Base-by-base conservation (phyloP, 2,113 vertebrate genomes). In the Brachypteracias leptosomus region DNA sequence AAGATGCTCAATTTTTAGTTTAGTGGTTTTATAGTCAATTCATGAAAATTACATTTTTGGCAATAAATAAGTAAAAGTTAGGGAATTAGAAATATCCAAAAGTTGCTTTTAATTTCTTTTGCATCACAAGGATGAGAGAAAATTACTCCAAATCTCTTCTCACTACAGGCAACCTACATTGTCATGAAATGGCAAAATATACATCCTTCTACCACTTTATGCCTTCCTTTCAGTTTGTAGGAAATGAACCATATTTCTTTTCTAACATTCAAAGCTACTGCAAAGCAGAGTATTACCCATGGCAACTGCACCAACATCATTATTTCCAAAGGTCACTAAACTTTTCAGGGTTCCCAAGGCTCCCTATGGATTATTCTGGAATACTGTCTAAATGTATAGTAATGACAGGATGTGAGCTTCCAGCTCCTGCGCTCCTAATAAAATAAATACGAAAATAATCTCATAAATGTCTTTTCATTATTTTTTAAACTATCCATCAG, bases 91-190 rank as follows among this genome's bases (percentile, higher is more conserved):
- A 93, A 91, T 71, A 94, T 58, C 49, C 90, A 76, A 70, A 87
- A 85, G 68, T 92, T 95, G 78, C 31, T 88, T 96, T 85, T 89
- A 6, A 58, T 76, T 76, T 68, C n/a, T 77, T 93, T 90, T 75
- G 31, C 35, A 42, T 88, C 24, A 66, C 36, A 51, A 75, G 65
- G 29, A 54, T 46, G 54, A 61, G 16, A 10, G 9, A 46, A 12
- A 55, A 75, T 29, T n/a, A 55, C 6, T 35, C 63, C 86, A 95
- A 59, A 88, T 83, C 76, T 96, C 74, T 87, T 88, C 52, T 66
- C 58, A 84, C 82, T 82, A 62, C n/a, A 86, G 31, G 70, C 62
- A 90, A 91, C 63, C 72, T 70, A 68, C 28, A 49, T 38, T 71
- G 78, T 95, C 71, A 96, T 66, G 95, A 75, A 92, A 40, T 77